These are phyloP conservation scores for Glossophaga mutica DNA, from an alignment of 2,797 vertebrate species.

Conservation along the genomic window DNA sequence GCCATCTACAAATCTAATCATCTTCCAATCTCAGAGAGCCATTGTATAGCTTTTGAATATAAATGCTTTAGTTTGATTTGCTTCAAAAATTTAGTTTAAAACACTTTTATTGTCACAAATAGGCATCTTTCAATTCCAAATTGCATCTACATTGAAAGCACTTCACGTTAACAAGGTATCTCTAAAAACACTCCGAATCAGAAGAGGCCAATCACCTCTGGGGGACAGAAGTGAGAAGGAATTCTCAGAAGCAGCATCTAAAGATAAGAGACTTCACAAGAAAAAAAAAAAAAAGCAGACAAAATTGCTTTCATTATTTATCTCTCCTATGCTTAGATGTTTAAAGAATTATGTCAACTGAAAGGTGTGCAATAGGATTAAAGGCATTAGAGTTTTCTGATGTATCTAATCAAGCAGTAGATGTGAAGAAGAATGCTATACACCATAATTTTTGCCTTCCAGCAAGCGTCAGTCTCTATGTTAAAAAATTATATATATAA, in stretches of 20 bases:
- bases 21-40: background rate
- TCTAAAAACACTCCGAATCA: background rate
- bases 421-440: background rate
- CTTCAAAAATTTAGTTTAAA: conserved; percentile 27
- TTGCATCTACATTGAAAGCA: background rate
- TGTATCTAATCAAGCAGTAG: conserved; percentile 12
- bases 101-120: background rate
- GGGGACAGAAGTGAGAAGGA: background rate
- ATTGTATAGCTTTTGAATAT: background rate
- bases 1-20: background rate
- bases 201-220: background rate
- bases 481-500: background rate
- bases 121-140: background rate
- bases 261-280: background rate
- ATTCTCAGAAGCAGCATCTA: background rate
- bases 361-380: conserved; percentile 14
- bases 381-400: background rate
- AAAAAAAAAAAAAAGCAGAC: background rate
- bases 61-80: background rate
- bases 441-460: background rate
- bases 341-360: background rate
- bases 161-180: background rate
- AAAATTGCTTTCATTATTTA: conserved; percentile 25
- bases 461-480: background rate
- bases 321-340: background rate